Evolutionary conservation across 2,113 vertebrate genomes (phyloP), one percentile per base, ranked within the genome.

Genomic region (Menura novaehollandiae): DNA sequence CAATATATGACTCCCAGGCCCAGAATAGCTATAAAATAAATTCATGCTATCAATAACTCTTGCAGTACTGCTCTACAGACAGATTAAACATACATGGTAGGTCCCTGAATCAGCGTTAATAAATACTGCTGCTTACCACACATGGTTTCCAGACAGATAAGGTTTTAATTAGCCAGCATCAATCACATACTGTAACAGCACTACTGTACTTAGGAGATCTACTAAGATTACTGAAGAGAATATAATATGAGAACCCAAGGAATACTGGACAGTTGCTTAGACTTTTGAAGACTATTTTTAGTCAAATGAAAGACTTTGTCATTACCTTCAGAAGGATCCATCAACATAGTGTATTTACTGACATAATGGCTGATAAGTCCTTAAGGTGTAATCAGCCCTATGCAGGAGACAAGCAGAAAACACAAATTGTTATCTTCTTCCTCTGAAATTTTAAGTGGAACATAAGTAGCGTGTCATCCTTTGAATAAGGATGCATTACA

Each of bases 151-250:
- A 83, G 79, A 71, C 17, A 83, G 85, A 66, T 59, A 85, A 87
- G 6, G 23, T 92, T 96, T 95, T 93, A 92, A 93, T 94, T 95
- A 83, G 17, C 21, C 30, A 66, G 6, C 20, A 64, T 89, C 68
- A 62, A 37, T 91, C 84, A 77, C 41, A 47, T 16, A 44, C 21
- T 58, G 5, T 41, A 55, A 66, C 49, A 81, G 51, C 39, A 39
- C 17, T 41, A 67, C 33, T 2, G 1, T 41, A 55, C 24, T 78
- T 71, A 32, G 37, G n/a, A 56, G 23, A 44, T 80, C 13, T 15
- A 39, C 53, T 53, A 28, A 75, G n/a, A 66, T 64, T 62, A 30
- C 43, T 39, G 46, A 82, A 72, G 35, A 66, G 24, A 79, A 74
- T 30, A 32, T 13, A 32, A 47, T 44, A 26, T 18, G 33, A 85